These are phyloP conservation scores for Cichladusa arquata DNA, from an alignment of 2,113 vertebrate genomes.

Conservation along the genomic window DNA sequence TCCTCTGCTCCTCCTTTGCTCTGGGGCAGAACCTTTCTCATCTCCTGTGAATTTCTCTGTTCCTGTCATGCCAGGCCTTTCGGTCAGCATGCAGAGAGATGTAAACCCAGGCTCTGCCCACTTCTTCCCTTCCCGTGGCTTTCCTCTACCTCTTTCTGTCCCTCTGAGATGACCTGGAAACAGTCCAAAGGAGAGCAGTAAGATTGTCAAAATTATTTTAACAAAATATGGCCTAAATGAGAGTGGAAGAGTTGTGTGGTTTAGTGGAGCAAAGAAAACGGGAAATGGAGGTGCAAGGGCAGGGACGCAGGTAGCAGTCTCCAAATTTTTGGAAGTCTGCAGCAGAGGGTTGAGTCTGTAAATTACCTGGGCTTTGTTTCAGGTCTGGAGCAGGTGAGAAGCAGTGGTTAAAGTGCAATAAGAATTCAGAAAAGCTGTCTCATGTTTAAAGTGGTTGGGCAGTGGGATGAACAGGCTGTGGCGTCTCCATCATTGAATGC, in stretches of 20 bases:
- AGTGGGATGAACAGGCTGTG: background rate
- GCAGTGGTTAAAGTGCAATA: background rate
- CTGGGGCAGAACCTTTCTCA: background rate
- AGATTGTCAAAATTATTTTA: background rate
- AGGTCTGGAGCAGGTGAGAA: background rate
- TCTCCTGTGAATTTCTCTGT: background rate
- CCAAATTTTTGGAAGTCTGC: background rate
- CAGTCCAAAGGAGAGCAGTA: background rate
- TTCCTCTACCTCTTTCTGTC: background rate
- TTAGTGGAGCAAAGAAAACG: background rate
- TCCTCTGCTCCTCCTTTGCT: background rate
- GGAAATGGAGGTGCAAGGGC: background rate
- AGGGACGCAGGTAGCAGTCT: background rate
- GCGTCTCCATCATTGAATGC: rapidly evolving
- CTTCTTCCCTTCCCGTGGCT: background rate
- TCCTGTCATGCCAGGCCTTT: background rate
- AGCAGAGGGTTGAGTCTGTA: background rate
- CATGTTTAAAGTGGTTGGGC: background rate
- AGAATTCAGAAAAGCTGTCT: background rate
- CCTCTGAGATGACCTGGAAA: background rate
- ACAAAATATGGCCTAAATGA: background rate
- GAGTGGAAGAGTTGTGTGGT: background rate
- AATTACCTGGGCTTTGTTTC: background rate
- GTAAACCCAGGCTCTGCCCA: background rate
- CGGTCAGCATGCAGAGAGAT: background rate